Percentiles rank a stretch among this genome's conserved stretches.
Evolutionary conservation across 1,140 invertebrate species (phyloP).

Genomic region (Chrysoperla carnea): DNA sequence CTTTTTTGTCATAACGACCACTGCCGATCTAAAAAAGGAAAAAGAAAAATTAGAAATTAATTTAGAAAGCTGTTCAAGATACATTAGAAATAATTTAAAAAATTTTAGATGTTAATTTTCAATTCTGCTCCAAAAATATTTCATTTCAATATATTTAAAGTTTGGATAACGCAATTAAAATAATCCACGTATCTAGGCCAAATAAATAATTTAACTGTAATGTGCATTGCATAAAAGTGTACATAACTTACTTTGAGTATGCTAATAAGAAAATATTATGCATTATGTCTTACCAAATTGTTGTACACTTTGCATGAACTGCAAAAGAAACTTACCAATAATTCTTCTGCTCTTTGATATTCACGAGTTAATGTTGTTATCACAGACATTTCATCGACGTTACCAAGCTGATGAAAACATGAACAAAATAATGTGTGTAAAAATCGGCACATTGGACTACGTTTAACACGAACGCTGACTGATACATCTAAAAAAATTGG

Average conservation of each 20-base stretch:
- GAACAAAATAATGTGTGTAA: constrained; percentile 51
- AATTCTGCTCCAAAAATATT: not conserved
- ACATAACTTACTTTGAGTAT: too few species aligned
- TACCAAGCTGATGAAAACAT: constrained; percentile 44
- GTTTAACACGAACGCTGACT: constrained; percentile 41
- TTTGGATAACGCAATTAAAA: too few species aligned
- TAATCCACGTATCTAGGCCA: too few species aligned
- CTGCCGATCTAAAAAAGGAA: constrained; percentile 27
- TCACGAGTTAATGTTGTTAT: constrained; percentile 35
- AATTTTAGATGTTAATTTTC: not conserved
- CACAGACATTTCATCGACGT: constrained; percentile 28
- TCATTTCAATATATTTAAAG: too few species aligned
- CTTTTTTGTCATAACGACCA: constrained; percentile 32
- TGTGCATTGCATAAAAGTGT: too few species aligned
- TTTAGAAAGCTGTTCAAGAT: not conserved
- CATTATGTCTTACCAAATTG: too few species aligned
- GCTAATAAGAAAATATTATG: too few species aligned
- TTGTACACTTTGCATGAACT: too few species aligned
- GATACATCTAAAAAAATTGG: constrained; percentile 36
- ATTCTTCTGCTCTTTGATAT: constrained; percentile 42
- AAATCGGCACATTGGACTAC: constrained; percentile 44
- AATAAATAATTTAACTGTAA: too few species aligned
- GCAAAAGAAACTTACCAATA: constrained; percentile 28
- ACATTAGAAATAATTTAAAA: not conserved
- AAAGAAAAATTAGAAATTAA: not conserved